A percentile compares a stretch with the other conserved stretches of the same genome.
Evolutionary conservation across 2,113 vertebrate species (phyloP).

Genomic region (Amblyopsis rosae): DNA sequence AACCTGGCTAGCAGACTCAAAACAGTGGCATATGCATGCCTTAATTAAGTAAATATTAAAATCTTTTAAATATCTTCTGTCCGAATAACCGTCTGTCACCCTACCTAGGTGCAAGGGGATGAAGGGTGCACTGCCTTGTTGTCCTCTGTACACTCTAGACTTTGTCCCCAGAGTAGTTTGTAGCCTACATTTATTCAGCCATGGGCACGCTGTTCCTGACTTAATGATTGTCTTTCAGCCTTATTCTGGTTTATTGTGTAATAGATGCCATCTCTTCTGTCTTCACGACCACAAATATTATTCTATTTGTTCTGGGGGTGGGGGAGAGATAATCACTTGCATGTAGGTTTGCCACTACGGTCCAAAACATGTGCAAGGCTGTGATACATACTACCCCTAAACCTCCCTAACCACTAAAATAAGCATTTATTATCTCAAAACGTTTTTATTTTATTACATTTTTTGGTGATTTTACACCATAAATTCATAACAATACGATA

Average conservation of each 20-base stretch:
- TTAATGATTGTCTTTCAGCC: conserved; percentile 43
- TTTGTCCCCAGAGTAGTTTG: too few relatives aligned
- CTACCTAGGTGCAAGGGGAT: conserved; percentile 4
- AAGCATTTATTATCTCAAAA: conserved; percentile 38
- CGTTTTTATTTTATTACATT: too few relatives aligned
- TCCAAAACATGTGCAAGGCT: conserved; percentile 38
- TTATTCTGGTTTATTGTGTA: conserved; percentile 55
- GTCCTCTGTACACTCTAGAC: not conserved
- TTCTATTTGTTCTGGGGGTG: conserved; percentile 17
- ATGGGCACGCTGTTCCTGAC: conserved; percentile 1
- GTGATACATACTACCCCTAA: conserved; percentile 23
- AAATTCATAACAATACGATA: not conserved
- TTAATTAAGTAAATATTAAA: conserved; percentile 45
- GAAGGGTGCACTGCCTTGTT: conserved; percentile 8
- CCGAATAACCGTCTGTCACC: conserved; percentile 31
- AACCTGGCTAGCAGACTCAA: conserved; percentile 1
- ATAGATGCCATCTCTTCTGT: conserved; percentile 30
- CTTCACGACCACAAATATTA: conserved; percentile 49
- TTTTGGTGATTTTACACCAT: conserved; percentile 20
- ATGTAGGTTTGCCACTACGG: conserved; percentile 22
- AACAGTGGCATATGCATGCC: conserved; percentile 6
- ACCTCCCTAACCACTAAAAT: conserved; percentile 33
- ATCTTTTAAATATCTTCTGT: conserved; percentile 49
- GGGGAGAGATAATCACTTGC: conserved; percentile 39
- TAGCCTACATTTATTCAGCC: conserved; percentile 10